Evolutionary conservation across 2,888 invertebrate species (phyloP), one percentile per base, ranked within the genome.

Genomic region (Hanleya hanleyi): DNA sequence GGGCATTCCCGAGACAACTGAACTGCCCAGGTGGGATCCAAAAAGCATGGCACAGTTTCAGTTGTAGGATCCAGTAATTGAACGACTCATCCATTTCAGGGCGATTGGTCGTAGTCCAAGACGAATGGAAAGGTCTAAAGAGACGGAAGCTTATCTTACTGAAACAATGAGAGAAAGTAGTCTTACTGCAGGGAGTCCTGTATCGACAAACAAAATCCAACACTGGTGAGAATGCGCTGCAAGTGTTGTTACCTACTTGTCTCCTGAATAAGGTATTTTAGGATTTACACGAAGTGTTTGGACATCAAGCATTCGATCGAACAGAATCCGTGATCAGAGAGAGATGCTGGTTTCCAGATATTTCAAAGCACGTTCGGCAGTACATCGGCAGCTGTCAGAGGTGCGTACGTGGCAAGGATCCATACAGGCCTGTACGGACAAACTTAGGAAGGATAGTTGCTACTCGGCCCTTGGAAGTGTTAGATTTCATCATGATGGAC

Each of bases 11-110:
- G n/a, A n/a, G n/a, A n/a, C n/a, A n/a, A n/a, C n/a, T n/a, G n/a
- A n/a, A n/a, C n/a, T n/a, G n/a, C n/a, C n/a, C n/a, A n/a, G n/a
- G n/a, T n/a, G n/a, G n/a, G n/a, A n/a, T n/a, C 15, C n/a, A 22
- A 26, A 66, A 22, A 41, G 38, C 38, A 36, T 66, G 36, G 29
- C n/a, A 36, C 67, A 18, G 26, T 66, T 47, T 62, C 71, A 38
- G 22, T 9, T 4, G 26, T 51, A 41, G 18, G 41, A 41, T 26
- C 57, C 57, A 29, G 32, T 57, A 6, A 57, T 69, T 35, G 3
- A 38, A 26, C 47, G 18, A 3, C 32, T 57, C 1, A 18, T 69
- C 15, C 41, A 41, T 41, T 41, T 12, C 41, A 9, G 18, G 41
- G 18, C 9, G 18, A 12, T 41, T 9, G 41, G 41, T 41, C 41